Conservation (phyloP, 2,113 vertebrate species). For the Ailurus styani region DNA sequence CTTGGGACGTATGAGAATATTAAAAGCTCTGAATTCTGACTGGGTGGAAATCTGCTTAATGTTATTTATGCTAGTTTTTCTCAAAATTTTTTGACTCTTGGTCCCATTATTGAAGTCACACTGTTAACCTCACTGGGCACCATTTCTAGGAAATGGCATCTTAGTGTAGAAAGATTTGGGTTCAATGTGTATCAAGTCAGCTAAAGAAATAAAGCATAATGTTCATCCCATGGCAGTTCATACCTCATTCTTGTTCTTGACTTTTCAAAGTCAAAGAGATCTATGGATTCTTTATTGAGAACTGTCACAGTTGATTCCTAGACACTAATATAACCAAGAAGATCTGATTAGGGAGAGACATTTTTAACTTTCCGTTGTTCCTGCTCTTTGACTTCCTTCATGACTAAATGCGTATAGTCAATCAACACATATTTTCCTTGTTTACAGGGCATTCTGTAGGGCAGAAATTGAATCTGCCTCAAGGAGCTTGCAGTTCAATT, state of each 20-base stretch:
- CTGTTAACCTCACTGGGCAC: background rate
- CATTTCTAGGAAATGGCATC: background rate
- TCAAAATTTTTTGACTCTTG: background rate
- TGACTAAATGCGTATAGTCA: background rate
- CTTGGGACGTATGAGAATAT: background rate
- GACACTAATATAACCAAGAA: background rate
- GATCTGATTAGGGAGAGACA: background rate
- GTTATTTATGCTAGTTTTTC: background rate
- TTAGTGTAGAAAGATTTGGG: background rate
- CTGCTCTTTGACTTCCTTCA: background rate
- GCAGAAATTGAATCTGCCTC: background rate
- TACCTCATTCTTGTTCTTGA: background rate
- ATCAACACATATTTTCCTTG: conserved; percentile 16
- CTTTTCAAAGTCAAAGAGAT: background rate
- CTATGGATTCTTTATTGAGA: background rate
- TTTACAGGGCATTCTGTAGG: background rate
- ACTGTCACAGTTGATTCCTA: background rate
- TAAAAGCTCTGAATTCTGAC: background rate
- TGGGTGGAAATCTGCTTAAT: background rate
- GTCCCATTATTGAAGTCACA: background rate
- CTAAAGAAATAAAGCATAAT: background rate
- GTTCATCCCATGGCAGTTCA: background rate
- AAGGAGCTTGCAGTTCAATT: background rate
- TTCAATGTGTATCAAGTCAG: background rate
- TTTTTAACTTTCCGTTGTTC: background rate